phyloP scores from a whole-genome alignment of 2,888 invertebrate species.

The Gymnosoma rotundatum region DNA sequence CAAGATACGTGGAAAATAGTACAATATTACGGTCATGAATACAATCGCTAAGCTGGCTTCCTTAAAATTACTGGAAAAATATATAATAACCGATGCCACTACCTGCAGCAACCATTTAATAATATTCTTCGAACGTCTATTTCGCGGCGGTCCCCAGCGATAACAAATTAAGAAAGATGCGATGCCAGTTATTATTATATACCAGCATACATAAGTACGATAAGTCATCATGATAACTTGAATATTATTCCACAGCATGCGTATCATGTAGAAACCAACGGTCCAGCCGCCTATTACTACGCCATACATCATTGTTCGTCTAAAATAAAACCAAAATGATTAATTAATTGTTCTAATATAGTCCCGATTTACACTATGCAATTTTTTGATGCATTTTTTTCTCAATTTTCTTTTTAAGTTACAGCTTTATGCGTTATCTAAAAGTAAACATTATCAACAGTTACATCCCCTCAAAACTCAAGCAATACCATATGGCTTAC shows the following conservation, averaged over 20 bases:
- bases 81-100: slow-evolving; percentile 87
- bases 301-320: slow-evolving; percentile 90
- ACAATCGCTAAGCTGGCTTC: slow-evolving; percentile 89
- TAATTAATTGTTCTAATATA: too few relatives aligned
- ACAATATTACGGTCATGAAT: slow-evolving; percentile 84
- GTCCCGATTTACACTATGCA: too few relatives aligned
- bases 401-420: too few relatives aligned
- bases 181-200: slow-evolving; percentile 86
- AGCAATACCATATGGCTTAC: too few relatives aligned
- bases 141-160: slow-evolving; percentile 92
- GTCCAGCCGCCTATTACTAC: slow-evolving; percentile 91
- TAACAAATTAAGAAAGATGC: slow-evolving; percentile 94
- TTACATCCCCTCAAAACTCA: too few relatives aligned
- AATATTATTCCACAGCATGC: slow-evolving; percentile 90
- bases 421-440: too few relatives aligned
- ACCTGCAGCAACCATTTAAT: slow-evolving; percentile 95
- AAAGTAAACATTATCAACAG: too few relatives aligned
- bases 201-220: slow-evolving; percentile 89
- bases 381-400: too few relatives aligned
- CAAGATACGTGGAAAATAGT: slow-evolving; percentile 85
- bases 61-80: slow-evolving; percentile 90
- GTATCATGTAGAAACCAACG: slow-evolving; percentile 88
- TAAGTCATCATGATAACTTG: slow-evolving; percentile 87
- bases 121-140: slow-evolving; percentile 91
- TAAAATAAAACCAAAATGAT: slow-evolving; percentile 23